Evolutionary conservation across 2,797 vertebrate species (phyloP).

Genomic region (Sphenopsis melanotis): DNA sequence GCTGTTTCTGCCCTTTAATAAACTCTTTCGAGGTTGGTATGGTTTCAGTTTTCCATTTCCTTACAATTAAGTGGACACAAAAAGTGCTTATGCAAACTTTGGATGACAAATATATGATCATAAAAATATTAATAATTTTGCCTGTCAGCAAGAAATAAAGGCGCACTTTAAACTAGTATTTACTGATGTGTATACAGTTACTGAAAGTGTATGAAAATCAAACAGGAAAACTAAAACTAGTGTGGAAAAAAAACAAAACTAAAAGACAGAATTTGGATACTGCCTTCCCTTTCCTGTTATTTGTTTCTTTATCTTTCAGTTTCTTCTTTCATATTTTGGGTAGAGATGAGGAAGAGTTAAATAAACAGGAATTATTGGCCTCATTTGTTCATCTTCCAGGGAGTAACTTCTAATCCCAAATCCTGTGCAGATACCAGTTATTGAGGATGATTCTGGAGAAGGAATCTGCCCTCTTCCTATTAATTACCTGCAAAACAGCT

Average conservation of each 20-base stretch:
- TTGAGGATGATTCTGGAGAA: neutral
- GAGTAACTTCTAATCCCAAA: neutral
- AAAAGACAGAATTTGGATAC: neutral
- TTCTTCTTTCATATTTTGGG: neutral
- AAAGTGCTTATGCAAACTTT: neutral
- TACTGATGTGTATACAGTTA: neutral
- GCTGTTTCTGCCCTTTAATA: neutral
- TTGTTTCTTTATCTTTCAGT: neutral
- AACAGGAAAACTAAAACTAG: neutral
- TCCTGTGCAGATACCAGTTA: neutral
- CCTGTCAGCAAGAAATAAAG: neutral
- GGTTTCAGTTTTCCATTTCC: neutral
- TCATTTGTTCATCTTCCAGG: neutral
- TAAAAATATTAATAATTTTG: neutral
- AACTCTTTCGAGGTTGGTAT: neutral
- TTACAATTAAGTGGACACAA: neutral
- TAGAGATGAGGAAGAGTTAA: neutral
- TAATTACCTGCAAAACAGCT: neutral
- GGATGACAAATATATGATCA: neutral
- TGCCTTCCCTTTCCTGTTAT: neutral
- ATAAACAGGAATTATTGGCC: neutral
- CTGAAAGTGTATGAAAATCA: neutral
- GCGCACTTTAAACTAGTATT: neutral
- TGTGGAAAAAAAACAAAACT: neutral
- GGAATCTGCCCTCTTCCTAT: neutral